These are phyloP conservation scores for Pollenia griseotomentosa DNA, from an alignment of 2,888 invertebrate species.

Conservation along the genomic window DNA sequence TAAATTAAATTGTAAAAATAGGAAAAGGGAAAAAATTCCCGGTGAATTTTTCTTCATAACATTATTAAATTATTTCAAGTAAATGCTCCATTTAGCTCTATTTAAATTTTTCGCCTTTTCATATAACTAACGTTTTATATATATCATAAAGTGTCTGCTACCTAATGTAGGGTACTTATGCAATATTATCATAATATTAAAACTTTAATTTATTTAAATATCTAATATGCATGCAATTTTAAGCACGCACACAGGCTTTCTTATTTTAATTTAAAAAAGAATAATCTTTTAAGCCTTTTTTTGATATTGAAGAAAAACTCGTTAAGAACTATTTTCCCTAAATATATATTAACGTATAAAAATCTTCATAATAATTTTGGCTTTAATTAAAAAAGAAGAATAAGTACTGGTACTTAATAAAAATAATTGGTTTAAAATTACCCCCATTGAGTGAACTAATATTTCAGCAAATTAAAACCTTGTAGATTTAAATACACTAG, in stretches of 20 bases:
- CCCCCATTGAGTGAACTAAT: conserved; percentile 17
- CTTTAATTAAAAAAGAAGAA: conserved; percentile 9
- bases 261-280: not conserved
- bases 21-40: no score
- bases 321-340: not conserved
- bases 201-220: conserved; percentile 10
- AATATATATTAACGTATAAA: not conserved
- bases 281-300: not conserved
- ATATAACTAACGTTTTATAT: no score
- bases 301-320: not conserved
- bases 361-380: conserved; percentile 2
- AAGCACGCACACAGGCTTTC: conserved; percentile 2
- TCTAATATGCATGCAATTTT: conserved; percentile 23
- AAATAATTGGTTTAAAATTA: conserved; percentile 40
- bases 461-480: conserved; percentile 58
- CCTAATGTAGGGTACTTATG: no score
- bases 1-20: no score
- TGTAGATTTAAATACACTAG: conserved; percentile 35
- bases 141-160: no score
- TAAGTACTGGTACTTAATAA: not conserved
- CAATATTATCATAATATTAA: no score
- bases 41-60: no score
- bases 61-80: no score
- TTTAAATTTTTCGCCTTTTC: no score
- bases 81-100: no score